phyloP scores from a whole-genome alignment of 2,888 invertebrate genomes.

The Diplolepis rosae region DNA sequence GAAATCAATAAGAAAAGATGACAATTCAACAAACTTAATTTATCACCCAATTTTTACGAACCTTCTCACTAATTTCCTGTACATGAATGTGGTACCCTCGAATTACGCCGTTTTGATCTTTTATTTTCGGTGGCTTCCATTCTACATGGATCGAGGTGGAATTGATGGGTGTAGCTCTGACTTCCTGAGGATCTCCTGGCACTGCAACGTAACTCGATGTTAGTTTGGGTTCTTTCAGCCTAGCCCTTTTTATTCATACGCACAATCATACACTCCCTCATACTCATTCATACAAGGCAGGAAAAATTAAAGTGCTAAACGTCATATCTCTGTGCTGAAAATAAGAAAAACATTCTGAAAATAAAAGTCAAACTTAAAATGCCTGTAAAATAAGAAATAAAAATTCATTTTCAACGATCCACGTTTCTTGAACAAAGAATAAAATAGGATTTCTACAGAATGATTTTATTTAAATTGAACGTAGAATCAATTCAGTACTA shows the following conservation, averaged over 20 bases:
- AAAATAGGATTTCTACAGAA: not conserved
- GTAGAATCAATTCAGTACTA: not conserved
- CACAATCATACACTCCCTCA: constrained; percentile 51
- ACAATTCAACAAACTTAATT: too few relatives aligned
- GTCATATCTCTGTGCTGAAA: constrained; percentile 37
- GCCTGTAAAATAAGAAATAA: constrained; percentile 4
- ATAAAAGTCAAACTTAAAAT: constrained; percentile 26
- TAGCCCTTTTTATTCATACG: constrained; percentile 42
- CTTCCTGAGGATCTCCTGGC: constrained; percentile 97
- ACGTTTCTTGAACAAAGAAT: not conserved
- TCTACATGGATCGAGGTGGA: constrained; percentile 96
- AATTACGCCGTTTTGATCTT: constrained; percentile 95
- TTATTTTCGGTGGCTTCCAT: constrained; percentile 94
- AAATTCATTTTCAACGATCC: not conserved
- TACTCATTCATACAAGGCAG: constrained; percentile 43
- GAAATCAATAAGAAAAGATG: not conserved
- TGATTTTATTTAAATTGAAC: not conserved
- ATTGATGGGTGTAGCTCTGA: constrained; percentile 91
- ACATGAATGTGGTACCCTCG: constrained; percentile 97
- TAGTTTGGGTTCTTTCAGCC: constrained; percentile 53
- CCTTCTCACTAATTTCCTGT: constrained; percentile 91
- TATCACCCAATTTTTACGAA: constrained; percentile 70
- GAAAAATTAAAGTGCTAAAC: constrained; percentile 38
- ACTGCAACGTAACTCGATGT: constrained; percentile 80
- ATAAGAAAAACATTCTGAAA: constrained; percentile 36